Percentiles rank a stretch among this genome's conserved stretches.
Evolutionary conservation across 2,797 vertebrate species (phyloP).

Genomic region (Oophaga sylvatica): DNA sequence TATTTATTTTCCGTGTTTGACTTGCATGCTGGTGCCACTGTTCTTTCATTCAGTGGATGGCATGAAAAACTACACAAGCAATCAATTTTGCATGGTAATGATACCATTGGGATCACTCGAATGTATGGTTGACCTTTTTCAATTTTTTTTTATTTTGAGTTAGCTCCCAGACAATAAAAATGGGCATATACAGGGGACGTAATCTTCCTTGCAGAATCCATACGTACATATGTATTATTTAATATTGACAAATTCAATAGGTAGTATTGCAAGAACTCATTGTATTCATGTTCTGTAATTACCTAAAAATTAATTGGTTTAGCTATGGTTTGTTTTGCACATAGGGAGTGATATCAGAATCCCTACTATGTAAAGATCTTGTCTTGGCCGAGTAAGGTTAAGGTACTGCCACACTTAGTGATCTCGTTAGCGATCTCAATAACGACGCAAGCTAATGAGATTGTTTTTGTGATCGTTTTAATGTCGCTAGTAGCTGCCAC

Average conservation of each 20-base stretch:
- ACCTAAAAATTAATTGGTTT: no score
- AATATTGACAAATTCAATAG: neutral
- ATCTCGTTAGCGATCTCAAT: no score
- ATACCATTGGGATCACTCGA: neutral
- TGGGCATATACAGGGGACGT: neutral
- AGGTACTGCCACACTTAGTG: no score
- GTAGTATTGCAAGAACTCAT: neutral
- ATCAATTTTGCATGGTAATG: neutral
- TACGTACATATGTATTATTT: neutral
- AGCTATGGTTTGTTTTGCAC: no score
- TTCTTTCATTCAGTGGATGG: neutral
- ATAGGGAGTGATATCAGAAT: no score
- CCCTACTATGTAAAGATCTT: no score
- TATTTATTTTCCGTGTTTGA: neutral
- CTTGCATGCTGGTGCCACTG: neutral
- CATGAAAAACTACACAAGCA: neutral
- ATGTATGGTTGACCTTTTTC: neutral
- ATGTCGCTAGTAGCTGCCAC: no score
- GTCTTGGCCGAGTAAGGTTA: no score
- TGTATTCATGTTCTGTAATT: neutral
- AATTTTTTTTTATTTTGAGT: neutral
- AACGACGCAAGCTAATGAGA: no score
- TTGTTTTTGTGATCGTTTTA: no score
- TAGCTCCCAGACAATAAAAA: neutral
- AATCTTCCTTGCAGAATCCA: neutral